These are phyloP conservation scores for Amphibalanus amphitrite DNA, from an alignment of 1,140 invertebrate genomes.

Conservation along the genomic window DNA sequence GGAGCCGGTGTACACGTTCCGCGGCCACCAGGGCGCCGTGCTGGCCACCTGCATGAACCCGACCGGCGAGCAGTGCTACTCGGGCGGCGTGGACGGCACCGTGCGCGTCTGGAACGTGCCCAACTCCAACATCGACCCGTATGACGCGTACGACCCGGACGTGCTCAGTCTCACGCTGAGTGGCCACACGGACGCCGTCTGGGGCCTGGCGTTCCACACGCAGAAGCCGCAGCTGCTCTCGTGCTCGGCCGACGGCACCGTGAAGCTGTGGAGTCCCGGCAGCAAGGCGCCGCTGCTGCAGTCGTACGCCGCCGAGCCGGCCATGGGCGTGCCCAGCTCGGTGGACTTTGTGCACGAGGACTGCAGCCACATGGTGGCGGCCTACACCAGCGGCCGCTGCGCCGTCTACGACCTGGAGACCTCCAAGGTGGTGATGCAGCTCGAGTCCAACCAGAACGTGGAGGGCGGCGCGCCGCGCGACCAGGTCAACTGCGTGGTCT, in stretches of 20 bases:
- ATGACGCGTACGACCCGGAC: conserved; percentile 69
- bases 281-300: conserved; percentile 58
- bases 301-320: conserved; percentile 62
- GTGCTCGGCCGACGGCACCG: conserved; percentile 83
- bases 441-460: conserved; percentile 36
- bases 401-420: conserved; percentile 87
- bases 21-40: conserved; percentile 81
- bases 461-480: conserved; percentile 16
- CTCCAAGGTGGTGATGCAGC: conserved; percentile 51
- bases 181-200: conserved; percentile 91
- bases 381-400: conserved; percentile 70
- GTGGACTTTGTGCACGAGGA: conserved; percentile 91
- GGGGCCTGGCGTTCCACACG: conserved; percentile 76
- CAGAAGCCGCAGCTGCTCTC: conserved; percentile 66
- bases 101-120: conserved; percentile 95
- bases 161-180: conserved; percentile 60
- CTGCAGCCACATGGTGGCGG: conserved; percentile 74
- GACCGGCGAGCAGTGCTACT: conserved; percentile 83
- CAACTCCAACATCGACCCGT: conserved; percentile 84
- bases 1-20: conserved; percentile 95
- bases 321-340: conserved; percentile 64
- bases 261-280: conserved; percentile 79
- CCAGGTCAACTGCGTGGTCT: conserved; percentile 40
- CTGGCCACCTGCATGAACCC: conserved; percentile 81
- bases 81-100: conserved; percentile 77